Base-by-base conservation (phyloP, 2,113 vertebrate genomes). In the Cranoglanis bouderius region DNA sequence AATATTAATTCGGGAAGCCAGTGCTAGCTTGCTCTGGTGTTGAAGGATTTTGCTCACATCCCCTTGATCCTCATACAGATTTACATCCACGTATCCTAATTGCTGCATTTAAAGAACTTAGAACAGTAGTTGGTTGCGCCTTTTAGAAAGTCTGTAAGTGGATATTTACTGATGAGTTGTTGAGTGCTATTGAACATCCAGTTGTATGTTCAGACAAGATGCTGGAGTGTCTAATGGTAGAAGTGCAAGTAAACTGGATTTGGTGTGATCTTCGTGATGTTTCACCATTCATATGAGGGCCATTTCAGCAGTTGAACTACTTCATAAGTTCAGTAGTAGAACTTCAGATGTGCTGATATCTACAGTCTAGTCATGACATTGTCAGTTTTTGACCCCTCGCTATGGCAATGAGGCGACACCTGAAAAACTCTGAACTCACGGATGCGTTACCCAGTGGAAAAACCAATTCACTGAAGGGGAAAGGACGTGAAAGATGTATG, bases 1-100 rank as follows among this genome's bases (percentile, higher is more conserved):
- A 88, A 83, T 88, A 89, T 90, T 90, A 86, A 87, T 88, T 86
- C 59, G 29, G 70, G 74, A 65, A 59, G 85, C 81, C 43, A 89
- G 84, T 61, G 38, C 46, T 51, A 53, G 75, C 38, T 78, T 43
- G 88, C 51, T 59, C 80, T 75, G 89, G 35, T 82, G 85, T 63
- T 77, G 84, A 87, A 67, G 80, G 53, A 84, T 81, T 88, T 86
- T 86, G 63, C 84, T 72, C 81, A 14, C 32, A 29, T 82, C 67
- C 80, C n/a, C 82, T 65, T 86, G 89, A 89, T 90, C 55, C 85
- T 85, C 46, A 51, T 74, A 35, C 83, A 82, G 84, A 89, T 90
- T 90, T 83, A 81, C 75, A 78, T 77, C 85, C 63, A 55, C 49
- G 72, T 87, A 74, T 83, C 38, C 61, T 94, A 94, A 94, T 95